Evolutionary conservation across 2,888 invertebrate genomes (phyloP).

Genomic region (Neelides folsomi): DNA sequence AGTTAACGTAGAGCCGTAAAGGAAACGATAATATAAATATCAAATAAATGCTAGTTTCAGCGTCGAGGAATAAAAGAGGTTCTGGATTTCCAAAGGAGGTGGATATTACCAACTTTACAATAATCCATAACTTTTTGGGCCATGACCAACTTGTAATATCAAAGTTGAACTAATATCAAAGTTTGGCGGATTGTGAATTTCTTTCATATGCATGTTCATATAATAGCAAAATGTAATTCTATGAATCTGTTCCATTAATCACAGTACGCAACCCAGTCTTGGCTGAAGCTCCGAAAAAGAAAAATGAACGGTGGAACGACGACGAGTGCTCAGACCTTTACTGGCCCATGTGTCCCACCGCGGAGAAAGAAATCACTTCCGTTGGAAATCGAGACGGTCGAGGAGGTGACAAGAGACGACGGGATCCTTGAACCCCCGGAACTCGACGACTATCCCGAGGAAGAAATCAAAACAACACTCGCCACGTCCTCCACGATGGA

Average conservation of each 20-base stretch:
- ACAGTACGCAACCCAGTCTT: conserved; percentile 15
- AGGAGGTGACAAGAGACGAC: conserved; percentile 6
- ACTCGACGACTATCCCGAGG: conserved; percentile 9
- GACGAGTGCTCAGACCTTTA: conserved; percentile 7
- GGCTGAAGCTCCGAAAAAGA: conserved; percentile 29
- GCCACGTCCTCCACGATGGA: conserved; percentile 32
- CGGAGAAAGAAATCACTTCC: conserved; percentile 6
- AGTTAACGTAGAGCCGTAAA: too few relatives aligned
- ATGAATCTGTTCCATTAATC: neutral
- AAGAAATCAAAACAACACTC: conserved; percentile 14
- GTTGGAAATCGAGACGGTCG: conserved; percentile 15
- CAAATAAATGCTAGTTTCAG: too few relatives aligned
- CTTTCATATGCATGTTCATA: neutral
- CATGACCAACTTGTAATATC: too few relatives aligned
- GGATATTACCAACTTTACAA: too few relatives aligned
- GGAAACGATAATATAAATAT: too few relatives aligned
- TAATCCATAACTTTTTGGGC: too few relatives aligned
- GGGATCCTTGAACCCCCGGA: neutral
- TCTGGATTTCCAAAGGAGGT: too few relatives aligned
- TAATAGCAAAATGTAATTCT: neutral
- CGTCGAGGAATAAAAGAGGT: too few relatives aligned
- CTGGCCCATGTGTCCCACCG: conserved; percentile 3
- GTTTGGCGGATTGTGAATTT: too few relatives aligned
- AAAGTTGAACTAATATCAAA: too few relatives aligned
- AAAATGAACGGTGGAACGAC: conserved; percentile 26